Base-by-base conservation (phyloP, 2,797 vertebrate species). In the Microhierax caerulescens region DNA sequence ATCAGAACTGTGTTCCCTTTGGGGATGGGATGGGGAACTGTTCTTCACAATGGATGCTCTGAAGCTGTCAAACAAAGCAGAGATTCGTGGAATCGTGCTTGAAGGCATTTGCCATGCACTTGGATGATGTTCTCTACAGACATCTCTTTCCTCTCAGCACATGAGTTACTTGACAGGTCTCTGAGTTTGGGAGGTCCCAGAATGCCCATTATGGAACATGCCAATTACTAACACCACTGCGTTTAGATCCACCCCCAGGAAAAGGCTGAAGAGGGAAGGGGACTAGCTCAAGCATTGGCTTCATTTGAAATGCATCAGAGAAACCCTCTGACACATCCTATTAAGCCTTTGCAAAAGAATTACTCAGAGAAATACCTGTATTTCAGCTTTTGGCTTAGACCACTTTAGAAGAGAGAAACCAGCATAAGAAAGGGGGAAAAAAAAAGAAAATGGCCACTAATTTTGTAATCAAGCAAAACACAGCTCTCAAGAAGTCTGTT, bases 131-230 rank as follows among this genome's bases (percentile, higher is more conserved):
- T 67, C 48, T 70, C 64, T 70, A 54, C 1, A 14, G 63, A 22
- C 5, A 61, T 2, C 23, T n/a, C 36, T 34, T 53, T 67, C 43
- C 13, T 56, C 60, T 83, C 36, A 65, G 41, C 27, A 45, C 8
- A 8, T 0, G 0, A 81, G 28, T 18, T 60, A 57, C 41, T 43
- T 47, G 2, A 53, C 10, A 69, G 23, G 32, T 18, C 36, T 67
- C 57, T 0, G 0, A 65, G 37, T 14, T 8, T 53, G 34, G 25
- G 25, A 54, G n/a, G n/a, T 67, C 64, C 68, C 65, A 50, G 11
- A 72, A 89, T 2, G 6, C 36, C 50, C 20, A 37, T 77, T 54
- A 88, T 0, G 7, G 39, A 81, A 60, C 9, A 65, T 1, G 6
- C 3, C n/a, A 39, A 24, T 77, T 67, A 73, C 11, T 4, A 60